phyloP scores from a whole-genome alignment of 2,888 invertebrate genomes.

The Artemia sinica region DNA sequence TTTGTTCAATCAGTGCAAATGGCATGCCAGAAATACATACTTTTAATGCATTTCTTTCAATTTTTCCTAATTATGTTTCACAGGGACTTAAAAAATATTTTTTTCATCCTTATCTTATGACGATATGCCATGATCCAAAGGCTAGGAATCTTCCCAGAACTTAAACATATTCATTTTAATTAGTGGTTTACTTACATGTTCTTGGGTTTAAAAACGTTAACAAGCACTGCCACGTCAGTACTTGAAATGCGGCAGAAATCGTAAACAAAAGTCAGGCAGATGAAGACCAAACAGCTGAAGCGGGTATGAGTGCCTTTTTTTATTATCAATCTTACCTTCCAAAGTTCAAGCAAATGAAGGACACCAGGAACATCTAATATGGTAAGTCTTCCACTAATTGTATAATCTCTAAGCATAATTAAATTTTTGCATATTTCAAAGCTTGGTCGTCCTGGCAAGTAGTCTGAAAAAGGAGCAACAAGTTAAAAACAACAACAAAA shows the following conservation, averaged over 20 bases:
- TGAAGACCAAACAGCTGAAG: constrained; percentile 13
- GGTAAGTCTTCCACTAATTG: constrained; percentile 44
- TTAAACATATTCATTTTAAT: too few relatives aligned
- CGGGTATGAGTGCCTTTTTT: neutral
- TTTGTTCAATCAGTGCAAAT: too few relatives aligned
- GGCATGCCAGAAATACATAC: too few relatives aligned
- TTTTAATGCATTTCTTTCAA: too few relatives aligned
- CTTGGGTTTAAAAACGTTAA: neutral
- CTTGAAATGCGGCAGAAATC: neutral
- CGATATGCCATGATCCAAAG: too few relatives aligned
- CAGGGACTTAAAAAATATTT: too few relatives aligned
- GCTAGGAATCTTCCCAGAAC: too few relatives aligned
- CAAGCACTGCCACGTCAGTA: neutral
- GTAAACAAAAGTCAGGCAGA: constrained; percentile 14
- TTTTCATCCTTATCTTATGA: too few relatives aligned
- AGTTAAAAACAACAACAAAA: neutral
- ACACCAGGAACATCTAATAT: constrained; percentile 44
- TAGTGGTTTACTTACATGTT: too few relatives aligned
- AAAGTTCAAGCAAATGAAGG: constrained; percentile 45
- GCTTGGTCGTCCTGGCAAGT: constrained; percentile 42
- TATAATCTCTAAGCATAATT: constrained; percentile 47
- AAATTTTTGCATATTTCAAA: constrained; percentile 48
- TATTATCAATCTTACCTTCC: constrained; percentile 37
- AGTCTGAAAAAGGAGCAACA: constrained; percentile 30
- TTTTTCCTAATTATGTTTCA: too few relatives aligned